These are phyloP conservation scores for Calameuta filiformis DNA, from an alignment of 2,888 invertebrate species.

Conservation along the genomic window DNA sequence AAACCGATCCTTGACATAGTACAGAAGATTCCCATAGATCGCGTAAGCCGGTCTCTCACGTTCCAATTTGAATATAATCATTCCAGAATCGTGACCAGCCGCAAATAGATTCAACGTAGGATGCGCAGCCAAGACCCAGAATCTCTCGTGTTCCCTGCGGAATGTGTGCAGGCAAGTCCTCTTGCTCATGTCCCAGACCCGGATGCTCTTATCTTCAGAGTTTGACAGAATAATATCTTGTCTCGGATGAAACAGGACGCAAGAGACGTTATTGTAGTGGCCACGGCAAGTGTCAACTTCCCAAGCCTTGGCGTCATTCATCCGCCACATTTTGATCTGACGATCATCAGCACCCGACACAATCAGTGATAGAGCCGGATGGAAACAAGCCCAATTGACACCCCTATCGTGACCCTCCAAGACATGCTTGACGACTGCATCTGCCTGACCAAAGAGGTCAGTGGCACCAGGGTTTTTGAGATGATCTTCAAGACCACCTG, in stretches of 20 bases:
- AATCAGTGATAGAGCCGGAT: constrained; percentile 92
- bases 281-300: constrained; percentile 99
- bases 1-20: constrained; percentile 95
- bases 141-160: constrained; percentile 94
- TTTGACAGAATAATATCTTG: constrained; percentile 97
- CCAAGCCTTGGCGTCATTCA: constrained; percentile 99
- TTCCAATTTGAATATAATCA: constrained; percentile 88
- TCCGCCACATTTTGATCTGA: constrained; percentile 97
- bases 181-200: constrained; percentile 99
- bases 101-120: constrained; percentile 97
- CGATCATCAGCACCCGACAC: constrained; percentile 99
- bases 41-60: constrained; percentile 97
- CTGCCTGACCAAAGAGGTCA: constrained; percentile 95
- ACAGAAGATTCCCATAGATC: constrained; percentile 91
- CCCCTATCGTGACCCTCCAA: constrained; percentile 95
- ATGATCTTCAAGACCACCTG: constrained; percentile 89
- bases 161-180: constrained; percentile 92
- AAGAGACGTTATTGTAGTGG: constrained; percentile 99
- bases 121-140: constrained; percentile 97
- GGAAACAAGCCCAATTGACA: constrained; percentile 99
- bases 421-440: constrained; percentile 92
- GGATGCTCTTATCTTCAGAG: constrained; percentile 96
- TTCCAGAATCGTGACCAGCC: constrained; percentile 98
- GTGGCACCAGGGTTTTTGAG: constrained; percentile 86
- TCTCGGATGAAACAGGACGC: constrained; percentile 95